A percentile compares a stretch with the other conserved stretches of the same genome.
These are phyloP conservation scores for Hippocampus kuda DNA, from an alignment of 2,797 vertebrate species.

Conservation along the genomic window DNA sequence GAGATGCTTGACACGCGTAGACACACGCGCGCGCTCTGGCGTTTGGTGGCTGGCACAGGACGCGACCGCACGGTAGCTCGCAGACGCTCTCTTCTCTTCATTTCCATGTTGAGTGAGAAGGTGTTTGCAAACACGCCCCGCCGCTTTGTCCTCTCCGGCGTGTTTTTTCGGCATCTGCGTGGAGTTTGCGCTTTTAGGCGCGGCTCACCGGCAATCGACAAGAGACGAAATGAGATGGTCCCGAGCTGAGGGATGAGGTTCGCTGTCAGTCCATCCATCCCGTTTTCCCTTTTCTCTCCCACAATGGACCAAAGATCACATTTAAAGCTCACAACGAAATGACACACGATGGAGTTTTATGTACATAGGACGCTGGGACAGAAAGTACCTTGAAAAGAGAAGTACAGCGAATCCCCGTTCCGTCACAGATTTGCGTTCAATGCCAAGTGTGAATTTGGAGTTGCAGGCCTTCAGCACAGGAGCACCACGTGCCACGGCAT, in stretches of 20 bases:
- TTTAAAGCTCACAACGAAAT: not conserved
- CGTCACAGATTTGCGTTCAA: not conserved
- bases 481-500: too few species aligned
- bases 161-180: not conserved
- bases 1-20: not conserved
- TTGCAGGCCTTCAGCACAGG: too few species aligned
- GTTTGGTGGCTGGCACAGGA: not conserved
- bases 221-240: not conserved
- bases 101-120: not conserved
- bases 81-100: not conserved
- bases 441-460: too few species aligned
- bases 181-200: not conserved
- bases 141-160: not conserved
- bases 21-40: not conserved
- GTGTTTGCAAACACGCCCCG: not conserved
- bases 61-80: not conserved
- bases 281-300: constrained; percentile 1
- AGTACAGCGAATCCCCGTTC: not conserved
- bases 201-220: not conserved
- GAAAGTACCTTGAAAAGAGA: constrained; percentile 47
- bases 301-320: not conserved
- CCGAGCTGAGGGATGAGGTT: not conserved
- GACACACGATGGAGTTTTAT: not conserved
- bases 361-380: constrained; percentile 33
- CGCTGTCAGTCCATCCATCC: not conserved